These are phyloP conservation scores for Plecturocebus donacophilus DNA, from an alignment of 2,113 vertebrate species.

Conservation along the genomic window DNA sequence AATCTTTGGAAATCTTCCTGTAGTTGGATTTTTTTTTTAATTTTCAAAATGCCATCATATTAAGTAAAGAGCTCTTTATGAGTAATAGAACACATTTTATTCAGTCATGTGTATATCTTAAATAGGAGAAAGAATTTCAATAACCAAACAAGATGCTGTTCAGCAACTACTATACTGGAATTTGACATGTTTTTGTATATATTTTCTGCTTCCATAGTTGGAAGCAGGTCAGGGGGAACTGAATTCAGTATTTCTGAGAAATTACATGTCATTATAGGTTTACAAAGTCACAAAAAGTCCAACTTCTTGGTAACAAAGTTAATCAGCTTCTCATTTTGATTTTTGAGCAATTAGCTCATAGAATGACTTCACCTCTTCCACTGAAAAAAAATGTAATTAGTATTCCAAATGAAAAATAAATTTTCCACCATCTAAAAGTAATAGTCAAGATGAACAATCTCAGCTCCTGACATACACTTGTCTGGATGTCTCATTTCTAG, in stretches of 20 bases:
- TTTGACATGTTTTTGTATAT: slow-evolving; percentile 25
- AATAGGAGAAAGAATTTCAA: slow-evolving; percentile 51
- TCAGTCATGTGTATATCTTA: slow-evolving; percentile 3
- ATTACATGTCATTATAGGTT: background rate
- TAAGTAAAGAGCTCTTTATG: slow-evolving; percentile 16
- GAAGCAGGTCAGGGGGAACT: background rate
- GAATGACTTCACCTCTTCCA: background rate
- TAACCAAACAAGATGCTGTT: slow-evolving; percentile 48
- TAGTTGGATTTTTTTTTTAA: background rate
- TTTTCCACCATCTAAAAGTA: background rate
- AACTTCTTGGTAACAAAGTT: slow-evolving; percentile 27
- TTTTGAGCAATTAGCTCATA: slow-evolving; percentile 53
- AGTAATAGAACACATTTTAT: slow-evolving; percentile 24
- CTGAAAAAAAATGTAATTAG: slow-evolving; percentile 4
- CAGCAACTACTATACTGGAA: slow-evolving; percentile 27
- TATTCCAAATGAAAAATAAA: slow-evolving; percentile 35
- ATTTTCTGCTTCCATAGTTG: slow-evolving; percentile 57
- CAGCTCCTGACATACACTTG: background rate
- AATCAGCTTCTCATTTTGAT: slow-evolving; percentile 46
- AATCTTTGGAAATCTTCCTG: background rate
- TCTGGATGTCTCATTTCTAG: slow-evolving; percentile 27
- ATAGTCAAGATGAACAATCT: slow-evolving; percentile 50
- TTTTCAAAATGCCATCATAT: slow-evolving; percentile 12
- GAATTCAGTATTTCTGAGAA: slow-evolving; percentile 23
- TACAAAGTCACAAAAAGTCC: slow-evolving; percentile 13